These are phyloP conservation scores for Drosophila paracracens DNA, from an alignment of 2,888 invertebrate genomes.

Conservation along the genomic window DNA sequence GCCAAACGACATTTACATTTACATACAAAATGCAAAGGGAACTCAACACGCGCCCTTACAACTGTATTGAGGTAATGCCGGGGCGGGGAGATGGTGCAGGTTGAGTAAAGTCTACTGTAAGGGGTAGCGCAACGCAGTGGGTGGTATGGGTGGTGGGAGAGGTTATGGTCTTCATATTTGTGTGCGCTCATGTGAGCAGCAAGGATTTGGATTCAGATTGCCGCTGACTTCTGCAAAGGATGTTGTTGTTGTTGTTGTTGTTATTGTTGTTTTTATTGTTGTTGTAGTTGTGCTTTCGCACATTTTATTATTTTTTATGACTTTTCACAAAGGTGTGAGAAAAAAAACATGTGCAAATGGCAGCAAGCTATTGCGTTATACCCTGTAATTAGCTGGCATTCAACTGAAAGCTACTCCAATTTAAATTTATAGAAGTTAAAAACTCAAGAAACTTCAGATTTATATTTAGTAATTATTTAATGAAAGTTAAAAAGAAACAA, in stretches of 20 bases:
- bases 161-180: slow-evolving; percentile 65
- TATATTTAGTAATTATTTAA: neutral
- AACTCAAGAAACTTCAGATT: neutral
- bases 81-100: neutral
- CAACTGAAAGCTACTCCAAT: neutral
- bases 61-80: slow-evolving; percentile 30
- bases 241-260: neutral
- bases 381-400: slow-evolving; percentile 34
- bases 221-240: slow-evolving; percentile 25
- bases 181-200: slow-evolving; percentile 75
- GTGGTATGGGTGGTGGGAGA: neutral
- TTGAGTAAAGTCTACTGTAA: neutral
- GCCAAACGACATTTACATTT: slow-evolving; percentile 79
- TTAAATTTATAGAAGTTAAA: neutral
- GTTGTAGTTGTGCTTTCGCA: slow-evolving; percentile 69
- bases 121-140: slow-evolving; percentile 1
- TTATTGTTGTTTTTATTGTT: slow-evolving; percentile 23
- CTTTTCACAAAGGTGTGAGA: slow-evolving; percentile 69
- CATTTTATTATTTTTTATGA: slow-evolving; percentile 80
- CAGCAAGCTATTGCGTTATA: slow-evolving; percentile 22
- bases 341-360: slow-evolving; percentile 22
- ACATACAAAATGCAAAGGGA: slow-evolving; percentile 70
- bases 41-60: slow-evolving; percentile 57
- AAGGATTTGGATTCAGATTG: slow-evolving; percentile 42
- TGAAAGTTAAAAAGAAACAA: neutral